These are phyloP conservation scores for Pseudomyrmex dendroicus DNA, from an alignment of 1,140 invertebrate genomes.

Conservation along the genomic window DNA sequence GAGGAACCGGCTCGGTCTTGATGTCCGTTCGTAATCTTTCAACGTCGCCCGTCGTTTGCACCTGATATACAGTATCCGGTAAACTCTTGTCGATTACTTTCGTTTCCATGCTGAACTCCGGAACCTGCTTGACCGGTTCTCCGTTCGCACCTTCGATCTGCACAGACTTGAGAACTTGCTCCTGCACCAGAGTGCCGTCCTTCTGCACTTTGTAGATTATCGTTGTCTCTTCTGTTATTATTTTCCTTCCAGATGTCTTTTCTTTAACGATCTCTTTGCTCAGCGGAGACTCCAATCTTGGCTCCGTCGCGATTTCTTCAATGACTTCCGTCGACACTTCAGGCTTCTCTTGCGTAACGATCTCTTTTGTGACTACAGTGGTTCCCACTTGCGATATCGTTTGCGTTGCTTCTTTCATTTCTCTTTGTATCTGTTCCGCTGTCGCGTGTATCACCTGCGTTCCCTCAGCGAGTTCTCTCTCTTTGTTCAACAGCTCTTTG, in stretches of 20 bases:
- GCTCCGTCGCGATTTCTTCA: background rate
- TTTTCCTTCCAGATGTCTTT: conserved; percentile 16
- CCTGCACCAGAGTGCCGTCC: conserved; percentile 56
- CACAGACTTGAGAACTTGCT: conserved; percentile 54
- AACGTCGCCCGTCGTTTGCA: background rate
- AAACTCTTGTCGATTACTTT: conserved; percentile 12
- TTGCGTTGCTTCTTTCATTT: background rate
- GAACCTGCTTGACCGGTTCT: background rate
- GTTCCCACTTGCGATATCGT: background rate
- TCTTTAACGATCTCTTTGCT: conserved; percentile 37
- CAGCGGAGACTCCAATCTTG: background rate
- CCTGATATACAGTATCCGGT: background rate
- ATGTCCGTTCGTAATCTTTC: conserved; percentile 13
- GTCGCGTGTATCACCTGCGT: conserved; percentile 9
- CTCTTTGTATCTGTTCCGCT: conserved; percentile 48
- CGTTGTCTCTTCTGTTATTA: conserved; percentile 64
- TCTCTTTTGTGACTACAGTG: background rate
- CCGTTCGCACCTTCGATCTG: conserved; percentile 55
- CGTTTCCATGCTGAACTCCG: conserved; percentile 31
- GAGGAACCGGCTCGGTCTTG: background rate
- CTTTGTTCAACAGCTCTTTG: conserved; percentile 50
- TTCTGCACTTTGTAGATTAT: conserved; percentile 63
- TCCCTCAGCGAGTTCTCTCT: conserved; percentile 32
- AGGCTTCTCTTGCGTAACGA: background rate
- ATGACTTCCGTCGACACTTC: no score